Percentiles rank a stretch among this genome's conserved stretches.
Evolutionary conservation across 2,113 vertebrate genomes (phyloP).

Genomic region (Mystacornis crossleyi): DNA sequence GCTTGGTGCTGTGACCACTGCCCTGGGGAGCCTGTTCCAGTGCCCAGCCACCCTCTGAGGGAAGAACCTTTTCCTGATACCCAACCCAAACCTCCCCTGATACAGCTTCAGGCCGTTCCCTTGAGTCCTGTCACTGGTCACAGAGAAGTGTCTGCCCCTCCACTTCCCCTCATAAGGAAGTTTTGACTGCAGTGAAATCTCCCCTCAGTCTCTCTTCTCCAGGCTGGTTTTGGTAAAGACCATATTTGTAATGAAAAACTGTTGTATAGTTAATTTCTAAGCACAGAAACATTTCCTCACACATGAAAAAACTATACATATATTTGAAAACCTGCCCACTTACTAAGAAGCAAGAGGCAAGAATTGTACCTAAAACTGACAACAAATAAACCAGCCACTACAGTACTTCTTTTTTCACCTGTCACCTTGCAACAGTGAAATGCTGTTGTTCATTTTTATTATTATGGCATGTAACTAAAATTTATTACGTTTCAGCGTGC

Average conservation of each 20-base stretch:
- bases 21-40: neutral
- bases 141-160: neutral
- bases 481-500: neutral
- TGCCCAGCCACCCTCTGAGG: neutral
- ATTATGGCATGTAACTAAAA: neutral
- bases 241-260: neutral
- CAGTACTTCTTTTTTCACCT: neutral
- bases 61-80: neutral
- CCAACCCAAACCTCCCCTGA: too few relatives aligned
- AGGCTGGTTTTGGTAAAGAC: neutral
- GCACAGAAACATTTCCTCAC: neutral
- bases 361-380: neutral
- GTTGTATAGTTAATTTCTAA: neutral
- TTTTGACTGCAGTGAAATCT: neutral
- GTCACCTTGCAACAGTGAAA: neutral
- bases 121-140: fast-evolving
- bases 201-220: neutral
- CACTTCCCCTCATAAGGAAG: neutral
- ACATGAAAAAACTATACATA: neutral
- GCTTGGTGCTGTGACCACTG: neutral
- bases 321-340: neutral
- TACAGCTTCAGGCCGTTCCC: neutral
- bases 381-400: neutral
- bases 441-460: neutral
- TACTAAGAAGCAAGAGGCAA: neutral